Conservation (phyloP, 2,888 invertebrate genomes). For the Brassicogethes aeneus region DNA sequence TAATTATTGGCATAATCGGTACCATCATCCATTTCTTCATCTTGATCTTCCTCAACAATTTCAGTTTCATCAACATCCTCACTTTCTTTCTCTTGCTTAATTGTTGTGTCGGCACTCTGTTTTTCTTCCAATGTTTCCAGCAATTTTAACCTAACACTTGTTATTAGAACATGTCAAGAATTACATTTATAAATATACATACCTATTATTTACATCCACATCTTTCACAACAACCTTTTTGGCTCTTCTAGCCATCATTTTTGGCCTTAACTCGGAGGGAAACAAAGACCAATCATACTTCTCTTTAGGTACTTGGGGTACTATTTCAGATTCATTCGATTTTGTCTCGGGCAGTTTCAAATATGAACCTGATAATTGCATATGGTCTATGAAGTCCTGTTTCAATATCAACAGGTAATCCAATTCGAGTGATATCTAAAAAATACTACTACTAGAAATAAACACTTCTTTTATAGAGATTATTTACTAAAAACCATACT, state of each 20-base stretch:
- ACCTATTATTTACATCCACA: slow-evolving; percentile 26
- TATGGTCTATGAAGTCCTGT: slow-evolving; percentile 62
- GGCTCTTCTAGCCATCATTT: slow-evolving; percentile 36
- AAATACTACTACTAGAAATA: slow-evolving; percentile 6
- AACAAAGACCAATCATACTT: slow-evolving; percentile 54
- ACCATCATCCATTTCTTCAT: slow-evolving; percentile 82
- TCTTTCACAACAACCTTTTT: slow-evolving; percentile 26
- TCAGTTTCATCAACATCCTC: slow-evolving; percentile 48
- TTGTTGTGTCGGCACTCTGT: slow-evolving; percentile 36
- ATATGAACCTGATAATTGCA: slow-evolving; percentile 58
- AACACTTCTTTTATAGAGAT: not conserved
- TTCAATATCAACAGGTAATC: slow-evolving; percentile 64
- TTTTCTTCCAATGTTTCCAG: slow-evolving; percentile 59
- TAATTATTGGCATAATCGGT: slow-evolving; percentile 83
- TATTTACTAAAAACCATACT: too few species aligned
- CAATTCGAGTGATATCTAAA: slow-evolving; percentile 41
- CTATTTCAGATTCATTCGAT: slow-evolving; percentile 43
- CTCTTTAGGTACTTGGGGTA: slow-evolving; percentile 41
- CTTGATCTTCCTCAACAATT: slow-evolving; percentile 56
- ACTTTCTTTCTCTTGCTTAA: slow-evolving; percentile 46
- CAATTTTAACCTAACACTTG: slow-evolving; percentile 32
- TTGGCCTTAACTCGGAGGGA: slow-evolving; percentile 54
- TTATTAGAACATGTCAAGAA: too few species aligned
- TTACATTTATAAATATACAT: slow-evolving; percentile 13
- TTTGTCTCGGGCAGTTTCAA: slow-evolving; percentile 45